phyloP scores from a whole-genome alignment of 2,113 vertebrate species.

The Esox niger region DNA sequence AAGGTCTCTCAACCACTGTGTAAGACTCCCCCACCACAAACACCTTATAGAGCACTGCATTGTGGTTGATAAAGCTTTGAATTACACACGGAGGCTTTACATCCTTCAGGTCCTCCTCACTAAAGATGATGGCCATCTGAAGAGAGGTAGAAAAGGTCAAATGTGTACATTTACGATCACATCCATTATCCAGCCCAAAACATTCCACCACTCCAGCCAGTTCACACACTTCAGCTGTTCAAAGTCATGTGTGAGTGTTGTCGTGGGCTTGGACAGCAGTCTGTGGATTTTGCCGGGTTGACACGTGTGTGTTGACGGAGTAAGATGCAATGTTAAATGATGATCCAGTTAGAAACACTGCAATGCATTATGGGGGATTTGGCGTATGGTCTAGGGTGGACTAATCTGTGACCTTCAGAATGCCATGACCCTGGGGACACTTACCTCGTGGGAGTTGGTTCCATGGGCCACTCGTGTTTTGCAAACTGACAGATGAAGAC shows the following conservation, averaged over 20 bases:
- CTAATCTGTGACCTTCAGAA: conserved; percentile 24
- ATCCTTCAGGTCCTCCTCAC: conserved; percentile 88
- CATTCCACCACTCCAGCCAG: too few relatives aligned
- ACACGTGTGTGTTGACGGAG: conserved; percentile 38
- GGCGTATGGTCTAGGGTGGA: conserved; percentile 31
- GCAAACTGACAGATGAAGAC: conserved; percentile 82
- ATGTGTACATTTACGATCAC: too few relatives aligned
- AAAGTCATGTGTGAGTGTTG: conserved; percentile 11
- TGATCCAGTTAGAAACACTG: conserved; percentile 16
- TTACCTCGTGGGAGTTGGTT: conserved; percentile 98
- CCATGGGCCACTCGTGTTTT: conserved; percentile 98
- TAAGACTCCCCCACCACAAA: conserved; percentile 96
- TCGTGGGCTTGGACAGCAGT: background rate
- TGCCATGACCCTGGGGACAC: background rate
- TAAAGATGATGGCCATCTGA: conserved; percentile 98
- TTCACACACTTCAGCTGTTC: background rate
- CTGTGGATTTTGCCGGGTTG: conserved; percentile 29
- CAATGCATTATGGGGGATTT: conserved; percentile 22
- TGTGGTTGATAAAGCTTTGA: conserved; percentile 99
- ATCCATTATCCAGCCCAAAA: too few relatives aligned
- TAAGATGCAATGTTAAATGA: conserved; percentile 33
- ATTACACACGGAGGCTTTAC: conserved; percentile 93
- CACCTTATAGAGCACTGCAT: conserved; percentile 95
- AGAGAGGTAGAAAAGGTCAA: conserved; percentile 8
- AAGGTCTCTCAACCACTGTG: conserved; percentile 94